Evolutionary conservation across 2,797 vertebrate genomes (phyloP).

Genomic region (Catamblyrhynchus diadema): DNA sequence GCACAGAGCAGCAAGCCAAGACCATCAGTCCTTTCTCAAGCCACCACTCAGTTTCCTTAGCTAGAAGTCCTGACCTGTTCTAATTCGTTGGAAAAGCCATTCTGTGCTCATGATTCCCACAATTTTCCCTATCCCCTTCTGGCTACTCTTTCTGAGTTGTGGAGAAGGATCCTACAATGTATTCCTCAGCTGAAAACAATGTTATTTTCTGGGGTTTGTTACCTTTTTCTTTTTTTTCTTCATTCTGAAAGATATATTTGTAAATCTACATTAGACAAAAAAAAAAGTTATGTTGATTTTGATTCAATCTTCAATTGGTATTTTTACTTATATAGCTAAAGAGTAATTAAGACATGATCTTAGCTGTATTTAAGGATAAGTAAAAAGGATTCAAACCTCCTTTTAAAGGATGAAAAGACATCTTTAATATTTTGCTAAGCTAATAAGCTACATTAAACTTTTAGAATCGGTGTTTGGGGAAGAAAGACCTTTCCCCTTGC

Average conservation of each 20-base stretch:
- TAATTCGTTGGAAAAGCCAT: neutral
- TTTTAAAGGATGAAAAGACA: neutral
- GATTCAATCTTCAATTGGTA: neutral
- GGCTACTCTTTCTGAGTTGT: neutral
- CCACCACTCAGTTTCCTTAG: neutral
- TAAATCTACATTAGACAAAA: neutral
- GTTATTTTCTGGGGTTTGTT: neutral
- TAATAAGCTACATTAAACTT: neutral
- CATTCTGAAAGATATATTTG: neutral
- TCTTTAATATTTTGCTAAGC: neutral
- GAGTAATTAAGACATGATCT: neutral
- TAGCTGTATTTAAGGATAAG: neutral
- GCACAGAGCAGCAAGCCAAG: neutral
- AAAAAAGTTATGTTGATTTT: neutral
- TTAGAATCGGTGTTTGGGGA: neutral
- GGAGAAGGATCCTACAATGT: neutral
- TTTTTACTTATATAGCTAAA: neutral
- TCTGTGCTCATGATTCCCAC: accelerated
- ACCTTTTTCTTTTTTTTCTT: neutral
- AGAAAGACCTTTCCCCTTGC: neutral
- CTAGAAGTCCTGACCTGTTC: neutral
- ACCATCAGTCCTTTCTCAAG: neutral
- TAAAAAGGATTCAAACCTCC: neutral
- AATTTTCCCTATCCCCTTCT: neutral
- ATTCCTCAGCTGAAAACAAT: neutral